Evolutionary conservation across 2,888 invertebrate genomes (phyloP).

Genomic region (Patella pellucida): DNA sequence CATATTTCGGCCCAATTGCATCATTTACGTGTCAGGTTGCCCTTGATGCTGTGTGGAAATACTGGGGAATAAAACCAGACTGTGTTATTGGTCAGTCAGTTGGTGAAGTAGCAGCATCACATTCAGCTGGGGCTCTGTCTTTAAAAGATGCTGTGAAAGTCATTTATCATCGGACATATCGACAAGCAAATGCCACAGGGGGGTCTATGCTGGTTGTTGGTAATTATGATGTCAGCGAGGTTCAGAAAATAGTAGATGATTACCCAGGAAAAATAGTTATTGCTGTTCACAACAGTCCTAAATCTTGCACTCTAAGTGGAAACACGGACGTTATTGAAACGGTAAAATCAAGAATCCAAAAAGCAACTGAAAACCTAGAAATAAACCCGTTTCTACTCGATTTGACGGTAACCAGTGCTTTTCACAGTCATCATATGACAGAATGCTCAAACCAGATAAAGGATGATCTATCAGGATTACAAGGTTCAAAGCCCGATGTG

Average conservation of each 20-base stretch:
- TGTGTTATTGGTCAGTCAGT: constrained; percentile 55
- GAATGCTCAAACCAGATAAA: constrained; percentile 23
- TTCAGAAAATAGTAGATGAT: constrained; percentile 34
- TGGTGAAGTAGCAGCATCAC: constrained; percentile 55
- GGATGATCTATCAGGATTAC: constrained; percentile 33
- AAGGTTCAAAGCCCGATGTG: constrained; percentile 22
- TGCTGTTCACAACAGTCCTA: constrained; percentile 40
- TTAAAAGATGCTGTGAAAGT: constrained; percentile 49
- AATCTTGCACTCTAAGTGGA: constrained; percentile 42
- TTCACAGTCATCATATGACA: constrained; percentile 49
- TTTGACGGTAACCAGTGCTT: constrained; percentile 49
- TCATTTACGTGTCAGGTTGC: constrained; percentile 53
- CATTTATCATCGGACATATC: constrained; percentile 50
- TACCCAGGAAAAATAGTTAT: constrained; percentile 29
- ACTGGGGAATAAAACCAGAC: constrained; percentile 43
- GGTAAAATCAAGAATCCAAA: constrained; percentile 30
- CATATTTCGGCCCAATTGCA: constrained; percentile 45
- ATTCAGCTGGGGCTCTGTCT: constrained; percentile 37
- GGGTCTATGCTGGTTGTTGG: constrained; percentile 51
- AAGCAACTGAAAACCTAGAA: constrained; percentile 6
- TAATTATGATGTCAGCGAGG: constrained; percentile 31
- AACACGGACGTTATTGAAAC: constrained; percentile 31
- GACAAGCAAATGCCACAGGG: constrained; percentile 39
- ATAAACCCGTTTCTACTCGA: constrained; percentile 30
- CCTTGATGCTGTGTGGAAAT: constrained; percentile 41